Evolutionary conservation across 2,888 invertebrate genomes (phyloP), one percentile per base, ranked within the genome.

Genomic region (Protodeltote pygarga): DNA sequence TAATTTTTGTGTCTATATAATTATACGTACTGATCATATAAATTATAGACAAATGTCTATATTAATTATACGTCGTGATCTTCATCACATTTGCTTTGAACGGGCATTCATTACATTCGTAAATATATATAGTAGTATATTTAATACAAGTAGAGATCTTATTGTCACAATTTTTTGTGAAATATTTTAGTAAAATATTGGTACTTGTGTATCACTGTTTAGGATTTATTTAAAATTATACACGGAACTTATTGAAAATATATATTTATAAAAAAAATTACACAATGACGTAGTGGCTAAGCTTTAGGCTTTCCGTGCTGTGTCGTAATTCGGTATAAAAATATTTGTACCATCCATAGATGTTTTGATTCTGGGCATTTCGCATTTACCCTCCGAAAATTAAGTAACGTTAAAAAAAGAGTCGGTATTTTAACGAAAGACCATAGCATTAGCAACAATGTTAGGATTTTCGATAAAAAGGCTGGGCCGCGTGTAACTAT

Each of bases 401-500:
- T n/a, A n/a, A n/a, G n/a, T n/a, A n/a, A n/a, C n/a, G n/a, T n/a
- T n/a, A n/a, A 23, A 28, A 17, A 21, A 34, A 46, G 5, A 14
- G 9, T 34, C 46, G 29, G 29, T 62, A 47, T 64, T 58, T 37
- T 57, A 52, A 40, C 37, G 45, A 49, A 59, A 48, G 39, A 54
- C 50, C 50, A 49, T 59, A 63, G 58, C 48, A 52, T 31, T 48
- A 32, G 40, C 32, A 29, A 48, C 39, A 45, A 46, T 57, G 29
- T 50, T 39, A 33, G 15, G 16, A 57, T 60, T 52, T 54, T 53
- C 38, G 37, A 44, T 57, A 44, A 69, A 71, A 83, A 86, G 85
- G 87, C 87, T 88, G 89, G 86, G 86, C 77, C 75, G 71, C 62
- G 87, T 89, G 85, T 87, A 85, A 53, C 29, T 62, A 52, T 39